phyloP scores from a whole-genome alignment of 2,797 vertebrate species.

The Chanos chanos region DNA sequence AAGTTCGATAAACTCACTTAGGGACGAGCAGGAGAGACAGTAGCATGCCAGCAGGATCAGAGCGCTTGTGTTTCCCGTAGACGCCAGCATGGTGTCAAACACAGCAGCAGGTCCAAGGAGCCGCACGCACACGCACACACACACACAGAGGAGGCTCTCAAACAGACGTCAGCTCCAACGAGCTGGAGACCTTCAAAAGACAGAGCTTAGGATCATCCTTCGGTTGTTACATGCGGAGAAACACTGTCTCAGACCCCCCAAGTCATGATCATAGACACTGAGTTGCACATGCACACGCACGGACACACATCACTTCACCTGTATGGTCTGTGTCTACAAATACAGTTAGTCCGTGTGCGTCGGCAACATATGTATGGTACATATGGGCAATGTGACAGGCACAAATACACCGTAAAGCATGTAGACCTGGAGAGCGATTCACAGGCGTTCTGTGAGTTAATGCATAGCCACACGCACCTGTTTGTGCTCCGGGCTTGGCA shows the following conservation, averaged over 20 bases:
- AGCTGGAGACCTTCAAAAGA: no score
- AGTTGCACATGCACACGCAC: no score
- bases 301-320: background rate
- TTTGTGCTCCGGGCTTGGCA: no score
- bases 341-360: no score
- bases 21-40: slow-evolving; percentile 67
- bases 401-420: no score
- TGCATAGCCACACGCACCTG: no score
- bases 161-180: no score
- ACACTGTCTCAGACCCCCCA: background rate
- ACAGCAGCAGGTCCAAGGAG: slow-evolving; percentile 41
- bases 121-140: slow-evolving; percentile 21
- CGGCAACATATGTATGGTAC: no score
- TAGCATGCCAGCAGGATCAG: slow-evolving; percentile 59
- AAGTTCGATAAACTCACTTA: slow-evolving; percentile 59
- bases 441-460: no score
- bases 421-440: no score
- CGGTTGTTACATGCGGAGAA: background rate
- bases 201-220: background rate
- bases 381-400: no score
- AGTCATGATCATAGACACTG: background rate
- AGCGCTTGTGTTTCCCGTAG: slow-evolving; percentile 51
- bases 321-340: no score
- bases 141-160: background rate
- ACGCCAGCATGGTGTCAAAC: slow-evolving; percentile 67